Evolutionary conservation across 2,113 vertebrate genomes (phyloP).

Genomic region (Tupaia tana): DNA sequence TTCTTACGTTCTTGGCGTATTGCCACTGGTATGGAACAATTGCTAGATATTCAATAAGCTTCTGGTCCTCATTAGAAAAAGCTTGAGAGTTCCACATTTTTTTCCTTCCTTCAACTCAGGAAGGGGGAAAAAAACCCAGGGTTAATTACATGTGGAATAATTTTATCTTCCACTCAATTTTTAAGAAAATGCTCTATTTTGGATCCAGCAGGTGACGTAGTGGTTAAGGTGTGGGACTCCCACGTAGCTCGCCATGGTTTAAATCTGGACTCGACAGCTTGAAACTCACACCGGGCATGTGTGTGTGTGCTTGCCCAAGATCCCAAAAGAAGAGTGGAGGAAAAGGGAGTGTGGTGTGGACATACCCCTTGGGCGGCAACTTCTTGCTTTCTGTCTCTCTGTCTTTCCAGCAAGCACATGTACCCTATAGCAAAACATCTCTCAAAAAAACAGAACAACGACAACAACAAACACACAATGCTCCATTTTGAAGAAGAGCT

Average conservation of each 20-base stretch:
- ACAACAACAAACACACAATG: not conserved
- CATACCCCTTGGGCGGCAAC: too few species aligned
- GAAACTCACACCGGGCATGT: too few species aligned
- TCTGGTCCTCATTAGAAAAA: not conserved
- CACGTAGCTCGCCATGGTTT: too few species aligned
- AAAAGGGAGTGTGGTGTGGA: too few species aligned
- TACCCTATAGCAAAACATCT: too few species aligned
- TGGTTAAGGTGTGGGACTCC: too few species aligned
- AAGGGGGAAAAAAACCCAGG: not conserved
- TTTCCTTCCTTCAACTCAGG: not conserved
- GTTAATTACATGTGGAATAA: not conserved
- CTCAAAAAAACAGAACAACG: too few species aligned
- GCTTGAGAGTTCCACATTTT: not conserved
- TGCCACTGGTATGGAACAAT: not conserved
- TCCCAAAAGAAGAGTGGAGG: too few species aligned
- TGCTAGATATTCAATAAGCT: not conserved
- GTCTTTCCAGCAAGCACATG: too few species aligned
- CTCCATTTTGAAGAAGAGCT: slow-evolving; percentile 9
- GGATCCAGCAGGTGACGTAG: not conserved
- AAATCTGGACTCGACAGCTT: too few species aligned
- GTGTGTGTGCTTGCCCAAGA: too few species aligned
- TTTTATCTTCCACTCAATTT: slow-evolving; percentile 19
- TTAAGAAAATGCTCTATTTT: slow-evolving; percentile 32
- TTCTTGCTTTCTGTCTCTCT: too few species aligned
- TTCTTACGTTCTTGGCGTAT: not conserved